Evolutionary conservation across 2,888 invertebrate species (phyloP).

Genomic region (Leptopilina syphax): DNA sequence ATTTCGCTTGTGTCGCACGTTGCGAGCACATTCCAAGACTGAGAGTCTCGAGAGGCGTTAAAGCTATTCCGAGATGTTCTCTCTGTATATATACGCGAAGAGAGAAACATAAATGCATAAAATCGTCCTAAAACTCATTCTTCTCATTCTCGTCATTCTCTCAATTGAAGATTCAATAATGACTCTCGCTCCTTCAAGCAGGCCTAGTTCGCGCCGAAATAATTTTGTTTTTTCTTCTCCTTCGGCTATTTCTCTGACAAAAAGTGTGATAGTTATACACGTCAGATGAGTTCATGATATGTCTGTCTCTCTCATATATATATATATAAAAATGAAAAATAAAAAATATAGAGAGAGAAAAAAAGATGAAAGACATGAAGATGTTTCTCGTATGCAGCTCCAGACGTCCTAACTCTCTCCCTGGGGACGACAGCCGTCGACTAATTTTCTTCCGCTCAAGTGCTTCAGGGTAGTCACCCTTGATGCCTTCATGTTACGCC

Average conservation of each 20-base stretch:
- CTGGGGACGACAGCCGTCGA: conserved; percentile 43
- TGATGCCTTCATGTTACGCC: conserved; percentile 28
- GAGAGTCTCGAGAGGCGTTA: conserved; percentile 51
- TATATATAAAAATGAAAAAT: no score
- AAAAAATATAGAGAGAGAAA: conserved; percentile 17
- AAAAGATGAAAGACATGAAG: conserved; percentile 61
- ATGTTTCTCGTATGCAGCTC: conserved; percentile 30
- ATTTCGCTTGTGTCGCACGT: conserved; percentile 36
- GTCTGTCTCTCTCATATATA: conserved; percentile 34
- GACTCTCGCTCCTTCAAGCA: conserved; percentile 47
- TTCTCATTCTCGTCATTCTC: conserved; percentile 55
- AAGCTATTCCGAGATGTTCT: conserved; percentile 62
- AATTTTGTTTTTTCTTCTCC: conserved; percentile 51
- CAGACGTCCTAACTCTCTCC: conserved; percentile 51
- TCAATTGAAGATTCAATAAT: conserved; percentile 70
- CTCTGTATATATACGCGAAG: conserved; percentile 1
- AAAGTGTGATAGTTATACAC: conserved; percentile 13
- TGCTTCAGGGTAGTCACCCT: conserved; percentile 21
- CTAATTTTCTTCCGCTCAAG: conserved; percentile 39
- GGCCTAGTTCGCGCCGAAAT: no score
- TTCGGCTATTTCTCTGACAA: conserved; percentile 62
- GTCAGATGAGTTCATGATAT: conserved; percentile 52
- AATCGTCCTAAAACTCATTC: no score
- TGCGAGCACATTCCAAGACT: conserved; percentile 28
- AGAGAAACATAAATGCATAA: conserved; percentile 31